These are phyloP conservation scores for Clarias pachynema DNA, from an alignment of 2,797 vertebrate genomes.

Conservation along the genomic window DNA sequence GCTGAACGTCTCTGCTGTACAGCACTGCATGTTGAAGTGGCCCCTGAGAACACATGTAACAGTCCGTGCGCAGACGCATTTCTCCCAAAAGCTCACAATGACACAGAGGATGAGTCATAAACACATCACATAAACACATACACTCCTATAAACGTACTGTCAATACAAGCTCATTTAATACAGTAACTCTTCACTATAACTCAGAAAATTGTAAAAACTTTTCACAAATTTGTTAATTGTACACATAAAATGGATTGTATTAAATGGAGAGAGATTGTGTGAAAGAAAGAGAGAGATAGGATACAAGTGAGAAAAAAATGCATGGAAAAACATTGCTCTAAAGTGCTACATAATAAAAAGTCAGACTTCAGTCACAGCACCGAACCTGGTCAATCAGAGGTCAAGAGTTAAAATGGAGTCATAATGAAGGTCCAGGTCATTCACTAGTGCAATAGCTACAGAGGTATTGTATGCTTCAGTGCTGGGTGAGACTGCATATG, in stretches of 20 bases:
- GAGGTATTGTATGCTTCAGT: conserved; percentile 16
- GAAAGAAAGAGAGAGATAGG: background rate
- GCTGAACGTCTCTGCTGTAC: background rate
- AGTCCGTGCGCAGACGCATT: conserved; percentile 15
- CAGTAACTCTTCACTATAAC: conserved; percentile 19
- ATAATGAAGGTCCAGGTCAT: conserved; percentile 20
- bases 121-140: conserved; percentile 30
- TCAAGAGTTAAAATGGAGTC: background rate
- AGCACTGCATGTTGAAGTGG: conserved; percentile 17
- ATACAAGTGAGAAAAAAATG: background rate
- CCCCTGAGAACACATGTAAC: conserved; percentile 32
- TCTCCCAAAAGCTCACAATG: conserved; percentile 20
- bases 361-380: background rate
- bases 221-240: background rate
- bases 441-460: conserved; percentile 6
- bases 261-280: background rate
- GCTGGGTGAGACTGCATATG: background rate
- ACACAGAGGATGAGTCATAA: conserved; percentile 29
- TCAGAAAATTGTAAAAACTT: conserved; percentile 7
- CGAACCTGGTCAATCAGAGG: background rate
- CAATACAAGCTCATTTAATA: conserved; percentile 55
- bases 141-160: conserved; percentile 41
- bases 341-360: conserved; percentile 35
- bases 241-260: conserved; percentile 17
- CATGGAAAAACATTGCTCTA: conserved; percentile 17